These are phyloP conservation scores for Prosopocoilus inquinatus DNA, from an alignment of 2,888 invertebrate genomes.

Conservation along the genomic window DNA sequence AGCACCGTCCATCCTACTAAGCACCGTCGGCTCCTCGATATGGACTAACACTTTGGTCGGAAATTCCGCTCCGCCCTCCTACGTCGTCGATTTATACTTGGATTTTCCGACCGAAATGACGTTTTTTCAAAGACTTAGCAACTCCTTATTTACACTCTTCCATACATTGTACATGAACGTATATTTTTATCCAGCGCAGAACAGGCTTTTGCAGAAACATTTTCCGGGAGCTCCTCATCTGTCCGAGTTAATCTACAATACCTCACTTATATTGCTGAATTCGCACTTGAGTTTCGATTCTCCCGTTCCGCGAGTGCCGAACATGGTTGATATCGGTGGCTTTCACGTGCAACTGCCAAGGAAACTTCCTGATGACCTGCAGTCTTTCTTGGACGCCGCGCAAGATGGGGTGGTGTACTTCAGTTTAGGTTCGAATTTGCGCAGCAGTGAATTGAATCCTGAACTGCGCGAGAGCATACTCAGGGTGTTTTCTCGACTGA, in stretches of 20 bases:
- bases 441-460: conserved; percentile 54
- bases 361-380: conserved; percentile 48
- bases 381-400: conserved; percentile 54
- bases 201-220: conserved; percentile 33
- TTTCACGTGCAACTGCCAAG: conserved; percentile 45
- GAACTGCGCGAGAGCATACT: conserved; percentile 55
- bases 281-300: conserved; percentile 53
- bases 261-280: conserved; percentile 37
- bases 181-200: conserved; percentile 29
- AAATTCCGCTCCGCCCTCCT: conserved; percentile 32
- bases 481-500: conserved; percentile 56
- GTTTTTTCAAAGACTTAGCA: conserved; percentile 30
- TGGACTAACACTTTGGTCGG: conserved; percentile 32
- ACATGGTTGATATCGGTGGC: conserved; percentile 58
- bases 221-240: conserved; percentile 35
- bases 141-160: conserved; percentile 18
- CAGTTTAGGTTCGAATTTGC: conserved; percentile 60
- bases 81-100: conserved; percentile 24
- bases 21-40: conserved; percentile 23
- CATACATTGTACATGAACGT: conserved; percentile 47
- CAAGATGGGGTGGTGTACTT: conserved; percentile 58
- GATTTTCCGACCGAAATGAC: conserved; percentile 28
- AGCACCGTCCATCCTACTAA: conserved; percentile 31
- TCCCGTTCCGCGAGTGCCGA: conserved; percentile 55
- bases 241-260: conserved; percentile 33